Evolutionary conservation across 2,113 vertebrate genomes (phyloP).

Genomic region (Eretmochelys imbricata): DNA sequence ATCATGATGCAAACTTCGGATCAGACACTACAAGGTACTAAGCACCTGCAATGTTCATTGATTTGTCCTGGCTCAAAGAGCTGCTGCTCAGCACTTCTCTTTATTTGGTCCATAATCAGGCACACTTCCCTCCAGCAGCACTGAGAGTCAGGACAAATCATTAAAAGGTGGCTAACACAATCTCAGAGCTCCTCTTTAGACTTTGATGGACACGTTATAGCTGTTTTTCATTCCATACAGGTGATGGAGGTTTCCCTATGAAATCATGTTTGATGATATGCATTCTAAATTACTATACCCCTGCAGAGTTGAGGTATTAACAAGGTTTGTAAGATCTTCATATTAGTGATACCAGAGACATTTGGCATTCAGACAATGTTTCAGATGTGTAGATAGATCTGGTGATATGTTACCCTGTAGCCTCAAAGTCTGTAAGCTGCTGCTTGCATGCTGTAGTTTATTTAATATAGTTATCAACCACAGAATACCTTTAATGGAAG

Average conservation of each 20-base stretch:
- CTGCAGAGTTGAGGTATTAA: constrained; percentile 4
- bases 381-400: constrained; percentile 54
- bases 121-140: neutral
- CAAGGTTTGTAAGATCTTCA: neutral
- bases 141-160: neutral
- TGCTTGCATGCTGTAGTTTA: neutral
- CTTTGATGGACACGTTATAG: neutral
- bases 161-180: neutral
- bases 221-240: neutral
- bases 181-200: neutral
- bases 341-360: constrained; percentile 19
- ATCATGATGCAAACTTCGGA: neutral
- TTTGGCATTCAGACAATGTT: constrained; percentile 58
- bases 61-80: neutral
- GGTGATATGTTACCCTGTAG: constrained; percentile 39
- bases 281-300: neutral
- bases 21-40: neutral
- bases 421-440: constrained; percentile 46
- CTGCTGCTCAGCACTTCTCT: neutral
- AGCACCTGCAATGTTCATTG: neutral
- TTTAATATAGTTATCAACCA: neutral
- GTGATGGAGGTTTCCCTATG: neutral
- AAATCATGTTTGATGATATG: neutral
- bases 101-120: neutral
- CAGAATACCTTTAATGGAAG: neutral